Percentiles rank a stretch among this genome's conserved stretches.
phyloP scores from a whole-genome alignment of 2,797 vertebrate genomes.

The Erpetoichthys calabaricus region DNA sequence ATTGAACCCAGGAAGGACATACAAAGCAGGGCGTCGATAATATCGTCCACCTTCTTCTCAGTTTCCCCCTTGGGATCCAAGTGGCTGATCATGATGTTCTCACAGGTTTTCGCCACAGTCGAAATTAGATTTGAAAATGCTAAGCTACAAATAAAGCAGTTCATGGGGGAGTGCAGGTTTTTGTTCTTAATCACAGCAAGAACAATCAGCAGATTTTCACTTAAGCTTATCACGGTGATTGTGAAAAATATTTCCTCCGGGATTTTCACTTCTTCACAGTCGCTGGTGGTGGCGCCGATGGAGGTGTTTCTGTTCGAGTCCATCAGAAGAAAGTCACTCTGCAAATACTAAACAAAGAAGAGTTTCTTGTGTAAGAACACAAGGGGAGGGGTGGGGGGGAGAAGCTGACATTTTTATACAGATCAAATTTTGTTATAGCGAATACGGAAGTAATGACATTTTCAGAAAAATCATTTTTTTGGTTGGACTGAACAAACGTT shows the following conservation, averaged over 20 bases:
- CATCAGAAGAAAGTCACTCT: too few relatives aligned
- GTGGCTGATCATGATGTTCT: constrained; percentile 75
- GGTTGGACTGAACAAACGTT: too few relatives aligned
- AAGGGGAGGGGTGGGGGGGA: too few relatives aligned
- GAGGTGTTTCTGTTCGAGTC: too few relatives aligned
- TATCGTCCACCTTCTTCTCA: constrained; percentile 63
- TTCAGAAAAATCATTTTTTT: too few relatives aligned
- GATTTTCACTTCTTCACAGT: constrained; percentile 62
- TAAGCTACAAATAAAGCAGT: constrained; percentile 88
- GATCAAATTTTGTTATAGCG: too few relatives aligned
- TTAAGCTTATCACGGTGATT: constrained; percentile 60
- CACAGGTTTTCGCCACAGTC: constrained; percentile 74
- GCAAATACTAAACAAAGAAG: too few relatives aligned
- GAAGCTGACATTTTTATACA: too few relatives aligned
- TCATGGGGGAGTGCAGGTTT: constrained; percentile 87
- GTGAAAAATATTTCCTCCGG: constrained; percentile 71
- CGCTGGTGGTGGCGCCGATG: constrained; percentile 24
- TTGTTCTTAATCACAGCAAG: constrained; percentile 71
- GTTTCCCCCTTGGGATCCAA: constrained; percentile 47
- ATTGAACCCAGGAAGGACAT: constrained; percentile 81
- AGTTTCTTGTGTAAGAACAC: too few relatives aligned
- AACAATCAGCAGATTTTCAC: constrained; percentile 79
- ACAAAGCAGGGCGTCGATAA: constrained; percentile 76
- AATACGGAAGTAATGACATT: too few relatives aligned
- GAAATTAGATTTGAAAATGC: constrained; percentile 82